Conservation (phyloP, 2,113 vertebrate genomes). For the Ptychochromis oligacanthus region DNA sequence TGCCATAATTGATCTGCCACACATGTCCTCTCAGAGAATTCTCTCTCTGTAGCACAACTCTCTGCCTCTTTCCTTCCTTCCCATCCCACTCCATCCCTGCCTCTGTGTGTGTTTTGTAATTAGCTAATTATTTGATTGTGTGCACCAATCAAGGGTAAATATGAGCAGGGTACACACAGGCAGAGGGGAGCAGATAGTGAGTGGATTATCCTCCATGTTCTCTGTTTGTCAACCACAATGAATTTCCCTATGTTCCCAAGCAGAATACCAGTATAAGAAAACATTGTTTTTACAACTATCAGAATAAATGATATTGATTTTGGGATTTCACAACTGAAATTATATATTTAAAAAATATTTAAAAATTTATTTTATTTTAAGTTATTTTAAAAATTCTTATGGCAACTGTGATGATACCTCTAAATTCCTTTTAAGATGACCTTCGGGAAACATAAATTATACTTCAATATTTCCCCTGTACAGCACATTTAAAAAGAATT, state of each 20-base stretch:
- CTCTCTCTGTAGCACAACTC: slow-evolving; percentile 5
- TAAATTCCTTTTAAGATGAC: not conserved
- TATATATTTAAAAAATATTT: not conserved
- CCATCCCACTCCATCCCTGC: not conserved
- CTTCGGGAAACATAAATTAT: slow-evolving; percentile 27
- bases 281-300: not conserved
- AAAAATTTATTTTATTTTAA: not conserved
- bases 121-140: slow-evolving; percentile 54
- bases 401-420: not conserved
- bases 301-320: not conserved
- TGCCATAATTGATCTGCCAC: too few species aligned
- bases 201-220: slow-evolving; percentile 21
- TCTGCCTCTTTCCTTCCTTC: slow-evolving; percentile 4
- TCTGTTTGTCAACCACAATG: slow-evolving; percentile 2
- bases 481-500: slow-evolving; percentile 11
- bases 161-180: slow-evolving; percentile 31
- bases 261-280: not conserved
- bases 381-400: not conserved
- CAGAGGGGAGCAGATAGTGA: not conserved
- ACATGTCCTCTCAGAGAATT: slow-evolving; percentile 36
- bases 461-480: slow-evolving; percentile 3
- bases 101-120: slow-evolving; percentile 45
- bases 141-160: slow-evolving; percentile 43
- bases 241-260: not conserved
- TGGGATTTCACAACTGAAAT: not conserved